A percentile compares a stretch with the other conserved stretches of the same genome.
phyloP scores from a whole-genome alignment of 2,888 invertebrate genomes.

The Agriopis aurantiaria region DNA sequence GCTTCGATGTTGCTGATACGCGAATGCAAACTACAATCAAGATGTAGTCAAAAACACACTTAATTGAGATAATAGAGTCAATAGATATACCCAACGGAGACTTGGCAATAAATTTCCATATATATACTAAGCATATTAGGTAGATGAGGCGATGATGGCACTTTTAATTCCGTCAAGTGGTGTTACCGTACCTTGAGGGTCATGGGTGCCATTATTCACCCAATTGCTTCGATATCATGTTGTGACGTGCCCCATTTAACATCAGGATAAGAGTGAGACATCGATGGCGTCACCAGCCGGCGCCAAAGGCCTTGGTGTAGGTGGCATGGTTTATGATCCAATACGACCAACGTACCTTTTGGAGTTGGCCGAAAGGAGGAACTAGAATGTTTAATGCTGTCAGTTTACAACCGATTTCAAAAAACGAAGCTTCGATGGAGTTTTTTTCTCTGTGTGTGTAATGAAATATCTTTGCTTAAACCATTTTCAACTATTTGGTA shows the following conservation, averaged over 20 bases:
- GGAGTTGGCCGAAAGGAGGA: not conserved
- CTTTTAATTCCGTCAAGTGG: constrained; percentile 59
- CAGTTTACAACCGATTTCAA: not conserved
- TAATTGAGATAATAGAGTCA: too few species aligned
- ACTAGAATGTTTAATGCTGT: not conserved
- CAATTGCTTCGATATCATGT: constrained; percentile 29
- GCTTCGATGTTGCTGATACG: too few species aligned
- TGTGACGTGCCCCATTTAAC: constrained; percentile 65
- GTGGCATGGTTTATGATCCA: constrained; percentile 29
- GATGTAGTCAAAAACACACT: too few species aligned
- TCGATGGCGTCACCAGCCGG: constrained; percentile 72
- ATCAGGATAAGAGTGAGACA: constrained; percentile 58
- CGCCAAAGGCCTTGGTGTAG: constrained; percentile 59
- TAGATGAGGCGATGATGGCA: constrained; percentile 49
- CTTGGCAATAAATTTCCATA: too few species aligned
- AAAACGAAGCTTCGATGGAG: too few species aligned
- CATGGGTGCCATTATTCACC: constrained; percentile 30
- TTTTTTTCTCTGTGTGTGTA: too few species aligned
- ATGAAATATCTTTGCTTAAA: too few species aligned
- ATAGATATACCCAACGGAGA: too few species aligned
- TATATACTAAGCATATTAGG: constrained; percentile 29
- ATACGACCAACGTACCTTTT: not conserved
- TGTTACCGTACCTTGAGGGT: constrained; percentile 41
- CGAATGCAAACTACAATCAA: too few species aligned
- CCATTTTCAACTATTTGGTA: too few species aligned